Evolutionary conservation across 2,797 vertebrate genomes (phyloP).

Genomic region (Hozukius guyotensis): DNA sequence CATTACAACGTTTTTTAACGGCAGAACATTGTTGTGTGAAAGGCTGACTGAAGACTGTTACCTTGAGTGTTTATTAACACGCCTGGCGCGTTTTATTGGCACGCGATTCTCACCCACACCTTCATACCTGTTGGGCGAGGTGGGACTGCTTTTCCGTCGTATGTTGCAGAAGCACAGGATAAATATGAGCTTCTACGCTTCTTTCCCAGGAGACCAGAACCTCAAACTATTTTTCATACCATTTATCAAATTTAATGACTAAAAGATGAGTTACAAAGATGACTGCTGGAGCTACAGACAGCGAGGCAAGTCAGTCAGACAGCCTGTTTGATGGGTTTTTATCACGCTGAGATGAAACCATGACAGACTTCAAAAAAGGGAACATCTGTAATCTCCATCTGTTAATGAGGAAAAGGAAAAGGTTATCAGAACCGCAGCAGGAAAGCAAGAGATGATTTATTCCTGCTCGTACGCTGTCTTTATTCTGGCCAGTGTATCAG

Average conservation of each 20-base stretch:
- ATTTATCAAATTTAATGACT: not conserved
- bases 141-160: not conserved
- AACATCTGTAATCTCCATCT: constrained; percentile 38
- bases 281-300: not conserved
- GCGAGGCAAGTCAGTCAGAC: not conserved
- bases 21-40: not conserved
- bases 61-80: not conserved
- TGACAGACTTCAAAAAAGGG: constrained; percentile 15
- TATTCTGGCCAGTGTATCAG: constrained; percentile 7
- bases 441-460: constrained; percentile 10
- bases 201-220: not conserved
- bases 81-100: not conserved
- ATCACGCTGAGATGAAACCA: constrained; percentile 32
- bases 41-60: not conserved
- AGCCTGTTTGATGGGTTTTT: constrained; percentile 7
- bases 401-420: constrained; percentile 56
- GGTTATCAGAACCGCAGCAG: constrained; percentile 46
- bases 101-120: not conserved
- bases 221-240: not conserved
- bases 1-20: not conserved
- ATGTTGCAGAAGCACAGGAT: accelerated
- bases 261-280: not conserved
- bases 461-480: constrained; percentile 3
- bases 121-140: not conserved
- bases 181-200: not conserved